Conservation (phyloP, 2,888 invertebrate genomes). For the Dolichopus griseipennis region DNA sequence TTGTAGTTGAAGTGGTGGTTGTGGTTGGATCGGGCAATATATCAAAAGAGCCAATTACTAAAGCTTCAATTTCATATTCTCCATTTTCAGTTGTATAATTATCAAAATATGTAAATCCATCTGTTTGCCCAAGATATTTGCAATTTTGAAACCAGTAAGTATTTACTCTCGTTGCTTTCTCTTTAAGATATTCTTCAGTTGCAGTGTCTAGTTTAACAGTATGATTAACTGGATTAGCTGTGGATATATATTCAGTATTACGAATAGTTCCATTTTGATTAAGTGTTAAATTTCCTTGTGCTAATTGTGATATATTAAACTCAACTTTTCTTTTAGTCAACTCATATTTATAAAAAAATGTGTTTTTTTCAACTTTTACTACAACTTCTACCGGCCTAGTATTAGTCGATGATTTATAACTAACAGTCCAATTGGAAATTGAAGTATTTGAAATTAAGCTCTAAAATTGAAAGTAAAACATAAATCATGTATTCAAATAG, state of each 20-base stretch:
- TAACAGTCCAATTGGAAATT: constrained; percentile 54
- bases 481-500: not conserved
- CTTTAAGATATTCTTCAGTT: constrained; percentile 53
- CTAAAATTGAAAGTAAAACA: constrained; percentile 27
- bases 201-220: constrained; percentile 50
- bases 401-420: constrained; percentile 46
- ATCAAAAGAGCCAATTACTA: constrained; percentile 62
- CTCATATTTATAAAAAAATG: constrained; percentile 28
- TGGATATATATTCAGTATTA: constrained; percentile 54
- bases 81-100: constrained; percentile 55
- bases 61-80: constrained; percentile 56
- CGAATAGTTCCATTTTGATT: constrained; percentile 53
- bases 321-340: constrained; percentile 39
- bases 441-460: constrained; percentile 43
- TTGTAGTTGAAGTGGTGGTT: constrained; percentile 43
- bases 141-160: constrained; percentile 79
- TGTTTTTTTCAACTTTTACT: constrained; percentile 45
- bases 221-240: constrained; percentile 50
- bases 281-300: constrained; percentile 61
- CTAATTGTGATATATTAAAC: constrained; percentile 49
- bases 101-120: constrained; percentile 52
- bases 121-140: constrained; percentile 54
- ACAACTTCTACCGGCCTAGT: constrained; percentile 56
- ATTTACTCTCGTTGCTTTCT: constrained; percentile 48
- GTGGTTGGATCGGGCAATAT: constrained; percentile 45